A percentile compares a stretch with the other conserved stretches of the same genome.
phyloP scores from a whole-genome alignment of 2,113 vertebrate species.

The Oncorhynchus clarkii region DNA sequence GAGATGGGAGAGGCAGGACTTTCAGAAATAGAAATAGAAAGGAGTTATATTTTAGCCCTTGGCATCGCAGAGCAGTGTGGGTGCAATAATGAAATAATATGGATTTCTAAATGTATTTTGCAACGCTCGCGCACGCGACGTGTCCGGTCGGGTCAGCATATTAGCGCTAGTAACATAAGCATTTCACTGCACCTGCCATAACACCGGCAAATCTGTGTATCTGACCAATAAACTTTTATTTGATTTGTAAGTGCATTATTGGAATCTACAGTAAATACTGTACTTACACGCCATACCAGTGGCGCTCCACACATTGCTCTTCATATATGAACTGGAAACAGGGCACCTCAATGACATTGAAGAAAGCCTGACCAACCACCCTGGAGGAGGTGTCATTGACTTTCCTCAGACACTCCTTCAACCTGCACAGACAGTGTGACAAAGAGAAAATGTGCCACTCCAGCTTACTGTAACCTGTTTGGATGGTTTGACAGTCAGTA shows the following conservation, averaged over 20 bases:
- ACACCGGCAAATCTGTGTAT: no score
- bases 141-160: no score
- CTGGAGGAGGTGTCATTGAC: slow-evolving; percentile 85
- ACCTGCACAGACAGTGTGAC: slow-evolving; percentile 62
- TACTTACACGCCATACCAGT: slow-evolving; percentile 89
- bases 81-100: no score
- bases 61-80: no score
- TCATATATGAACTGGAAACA: slow-evolving; percentile 83
- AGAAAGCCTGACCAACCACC: slow-evolving; percentile 85
- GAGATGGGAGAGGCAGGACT: no score
- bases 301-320: slow-evolving; percentile 84
- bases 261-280: slow-evolving; percentile 30
- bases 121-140: no score
- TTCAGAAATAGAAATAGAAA: no score
- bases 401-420: slow-evolving; percentile 79
- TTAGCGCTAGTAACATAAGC: no score
- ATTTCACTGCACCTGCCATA: no score
- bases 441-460: not conserved
- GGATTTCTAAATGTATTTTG: no score
- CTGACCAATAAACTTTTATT: no score
- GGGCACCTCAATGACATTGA: slow-evolving; percentile 85
- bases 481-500: not conserved
- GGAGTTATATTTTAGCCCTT: no score
- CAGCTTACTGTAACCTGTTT: not conserved
- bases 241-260: not conserved